Evolutionary conservation across 1,140 invertebrate genomes (phyloP).

Genomic region (Scaptomyza pallida): DNA sequence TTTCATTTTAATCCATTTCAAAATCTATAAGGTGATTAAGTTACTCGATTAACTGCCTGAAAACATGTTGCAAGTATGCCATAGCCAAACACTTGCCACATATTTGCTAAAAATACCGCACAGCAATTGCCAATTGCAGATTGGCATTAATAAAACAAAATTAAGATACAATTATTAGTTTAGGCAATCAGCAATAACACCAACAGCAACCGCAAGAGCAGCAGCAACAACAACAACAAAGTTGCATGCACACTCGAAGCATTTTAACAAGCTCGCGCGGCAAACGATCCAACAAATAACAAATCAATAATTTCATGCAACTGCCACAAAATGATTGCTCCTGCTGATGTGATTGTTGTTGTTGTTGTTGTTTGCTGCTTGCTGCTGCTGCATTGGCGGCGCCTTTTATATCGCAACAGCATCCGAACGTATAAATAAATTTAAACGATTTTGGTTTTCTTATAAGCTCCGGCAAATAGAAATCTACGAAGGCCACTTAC

Average conservation of each 20-base stretch:
- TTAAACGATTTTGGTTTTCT: slow-evolving; percentile 62
- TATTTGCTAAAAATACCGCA: slow-evolving; percentile 6
- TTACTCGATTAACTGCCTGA: background rate
- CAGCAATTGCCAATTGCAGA: slow-evolving; percentile 33
- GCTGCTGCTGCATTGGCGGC: slow-evolving; percentile 48
- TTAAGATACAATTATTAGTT: slow-evolving; percentile 63
- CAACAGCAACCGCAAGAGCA: slow-evolving; percentile 8
- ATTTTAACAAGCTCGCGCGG: slow-evolving; percentile 57
- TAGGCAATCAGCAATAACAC: slow-evolving; percentile 39
- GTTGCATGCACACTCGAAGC: slow-evolving; percentile 26
- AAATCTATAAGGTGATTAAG: background rate
- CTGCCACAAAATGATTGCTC: slow-evolving; percentile 57
- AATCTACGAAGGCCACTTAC: slow-evolving; percentile 62
- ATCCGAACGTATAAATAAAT: slow-evolving; percentile 59
- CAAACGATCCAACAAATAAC: slow-evolving; percentile 59
- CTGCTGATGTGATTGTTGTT: slow-evolving; percentile 17
- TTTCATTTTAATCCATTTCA: background rate
- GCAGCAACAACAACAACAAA: slow-evolving; percentile 20
- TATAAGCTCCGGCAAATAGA: slow-evolving; percentile 50
- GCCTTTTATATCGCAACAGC: slow-evolving; percentile 58
- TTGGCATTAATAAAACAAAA: slow-evolving; percentile 57
- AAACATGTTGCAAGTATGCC: slow-evolving; percentile 7
- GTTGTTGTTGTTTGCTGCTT: slow-evolving; percentile 38
- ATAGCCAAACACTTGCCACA: slow-evolving; percentile 30
- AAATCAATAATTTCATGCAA: slow-evolving; percentile 73